Base-by-base conservation (phyloP, 2,113 vertebrate species). In the Motacilla alba region DNA sequence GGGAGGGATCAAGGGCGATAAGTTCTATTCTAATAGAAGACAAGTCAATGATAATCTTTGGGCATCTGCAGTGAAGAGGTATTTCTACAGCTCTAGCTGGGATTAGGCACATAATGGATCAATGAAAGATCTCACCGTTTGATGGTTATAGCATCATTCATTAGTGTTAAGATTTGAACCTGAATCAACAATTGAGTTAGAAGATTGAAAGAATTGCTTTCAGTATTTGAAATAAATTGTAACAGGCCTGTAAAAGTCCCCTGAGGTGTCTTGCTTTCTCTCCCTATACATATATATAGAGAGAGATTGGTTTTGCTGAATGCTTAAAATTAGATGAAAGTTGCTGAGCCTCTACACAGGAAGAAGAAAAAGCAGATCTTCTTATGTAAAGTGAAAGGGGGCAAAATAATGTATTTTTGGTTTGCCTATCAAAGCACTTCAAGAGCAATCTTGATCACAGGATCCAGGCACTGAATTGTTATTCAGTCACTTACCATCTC, bases 241-340 rank as follows among this genome's bases (percentile, higher is more conserved):
- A 87, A 87, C 13, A 18, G 90, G 53, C 44, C 88, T 76, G 23
- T 70, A 83, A 77, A 96, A 88, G 80, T 83, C 72, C 47, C 92
- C 89, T 50, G 89, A 92, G 86, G 86, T 89, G 55, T 76, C 83
- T 83, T 72, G 75, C 58, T 85, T 80, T 81, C 85, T 96, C 55
- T 90, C 39, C 53, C 68, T 49, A 31, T 74, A 87, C 28, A 43
- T 30, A 53, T 23, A 89, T 30, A 79, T 4, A 63, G 15, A 79
- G 13, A 79, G 18, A 92, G 26, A 91, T 73, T 60, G 56, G 31
- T 93, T 87, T 67, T 81, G 55, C 79, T 77, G 72, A 91, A 90
- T 13, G 5, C 91, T 95, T 92, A 82, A 89, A 97, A 93, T 82
- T 64, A 95, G 84, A 89, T 93, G 58, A 94, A 96, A 94, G 92